Evolutionary conservation across 1,140 invertebrate species (phyloP), one percentile per base, ranked within the genome.

Genomic region (Sycobia sp.): DNA sequence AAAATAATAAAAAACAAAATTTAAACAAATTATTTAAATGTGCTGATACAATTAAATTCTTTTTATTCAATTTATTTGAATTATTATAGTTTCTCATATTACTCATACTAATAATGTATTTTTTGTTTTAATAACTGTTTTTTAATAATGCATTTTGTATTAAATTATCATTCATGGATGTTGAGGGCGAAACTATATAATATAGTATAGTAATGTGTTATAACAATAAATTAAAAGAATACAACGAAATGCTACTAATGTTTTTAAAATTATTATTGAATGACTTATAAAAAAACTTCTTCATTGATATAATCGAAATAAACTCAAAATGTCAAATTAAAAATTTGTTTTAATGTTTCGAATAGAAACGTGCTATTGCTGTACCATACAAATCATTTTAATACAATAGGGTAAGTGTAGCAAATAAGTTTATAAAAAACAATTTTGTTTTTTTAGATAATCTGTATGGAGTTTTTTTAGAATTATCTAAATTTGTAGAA

Each of bases 331-430:
- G 47, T 51, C 54, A 57, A 64, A 51, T 64, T 56, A 57, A 64
- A 64, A 51, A 51, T 64, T 20, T 64, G 25, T 62, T 62, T 57
- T 58, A 59, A 58, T 65, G 55, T 65, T 65, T 65, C 49, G 54
- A 65, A 65, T 65, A 65, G 62, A 65, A 58, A 53, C 18, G 54
- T 53, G 62, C 47, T 65, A 53, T 53, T 65, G 55, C 62, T 65
- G 62, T 65, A 65, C 62, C 46, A 59, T 65, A 53, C 55, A 38
- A 65, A 65, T 51, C 39, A 58, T 58, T 44, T 58, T 65, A 70
- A 74, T 67, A 64, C 44, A 63, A 57, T 65, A 68, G 72, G 71
- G 71, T 74, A 64, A 69, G 73, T 73, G 44, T 63, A 57, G 47
- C 34, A 53, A 41, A 43, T 44, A 41, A 11, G 36, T 55, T 47